Percentiles rank a stretch among this genome's conserved stretches.
Conservation (phyloP, 30 jellyfish, hydroid and myxozoan species). For the Sanderia malayensis region DNA sequence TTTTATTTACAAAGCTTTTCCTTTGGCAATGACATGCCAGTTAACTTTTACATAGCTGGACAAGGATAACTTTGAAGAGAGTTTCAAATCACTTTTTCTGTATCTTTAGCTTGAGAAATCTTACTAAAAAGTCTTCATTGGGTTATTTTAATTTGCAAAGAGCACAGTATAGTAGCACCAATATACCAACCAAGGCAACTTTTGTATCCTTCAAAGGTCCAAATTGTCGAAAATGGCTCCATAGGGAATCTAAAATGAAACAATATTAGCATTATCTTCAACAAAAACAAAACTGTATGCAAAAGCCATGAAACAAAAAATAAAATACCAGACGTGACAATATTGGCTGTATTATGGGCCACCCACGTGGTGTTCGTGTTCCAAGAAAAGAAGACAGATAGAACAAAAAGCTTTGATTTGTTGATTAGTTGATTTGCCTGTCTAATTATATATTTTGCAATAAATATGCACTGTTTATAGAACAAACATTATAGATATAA, state of each 20-base stretch:
- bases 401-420: no score
- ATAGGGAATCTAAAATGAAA: conserved; percentile 37
- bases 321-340: not conserved
- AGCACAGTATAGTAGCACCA: not conserved
- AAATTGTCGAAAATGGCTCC: conserved; percentile 54
- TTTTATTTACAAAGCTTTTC: not conserved
- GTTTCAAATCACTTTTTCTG: no score
- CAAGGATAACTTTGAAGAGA: no score
- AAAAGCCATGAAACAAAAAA: not conserved
- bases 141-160: no score
- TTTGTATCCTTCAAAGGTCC: conserved; percentile 50
- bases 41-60: not conserved
- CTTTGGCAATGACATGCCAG: not conserved
- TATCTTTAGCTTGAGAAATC: not conserved
- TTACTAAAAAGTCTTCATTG: no score
- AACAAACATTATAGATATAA: not conserved
- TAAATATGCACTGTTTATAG: not conserved
- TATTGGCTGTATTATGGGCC: not conserved
- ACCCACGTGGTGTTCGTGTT: not conserved
- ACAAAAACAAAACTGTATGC: not conserved
- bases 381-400: not conserved
- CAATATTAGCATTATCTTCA: no score
- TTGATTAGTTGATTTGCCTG: no score
- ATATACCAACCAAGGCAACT: conserved; percentile 54
- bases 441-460: not conserved